Evolutionary conservation across 2,797 vertebrate genomes (phyloP), one percentile per base, ranked within the genome.

Genomic region (Balearica regulorum): DNA sequence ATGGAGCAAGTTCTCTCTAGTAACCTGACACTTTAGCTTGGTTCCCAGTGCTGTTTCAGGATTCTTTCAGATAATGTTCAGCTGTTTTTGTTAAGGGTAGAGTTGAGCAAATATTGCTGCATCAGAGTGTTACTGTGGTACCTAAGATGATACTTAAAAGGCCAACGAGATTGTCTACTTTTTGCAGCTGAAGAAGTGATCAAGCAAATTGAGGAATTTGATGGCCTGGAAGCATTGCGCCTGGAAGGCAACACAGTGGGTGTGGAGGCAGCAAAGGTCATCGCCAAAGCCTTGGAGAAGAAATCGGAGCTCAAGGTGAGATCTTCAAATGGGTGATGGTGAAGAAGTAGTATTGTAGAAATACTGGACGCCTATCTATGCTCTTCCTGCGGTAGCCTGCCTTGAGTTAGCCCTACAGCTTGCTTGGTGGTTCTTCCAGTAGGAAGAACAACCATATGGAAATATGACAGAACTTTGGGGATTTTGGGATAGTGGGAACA

Each of bases 201-300:
- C 92, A 98, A 98, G 96, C 99, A 99, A 75, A 99, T 99, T 53
- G 97, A 98, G 94, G 98, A 98, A 33, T 99, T 99, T 84, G 97
- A 98, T 24, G 98, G 98, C 53, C 96, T 99, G n/a, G 98, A 99
- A 96, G 99, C 99, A 11, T 97, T 99, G 93, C 97, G 99, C 21
- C 95, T 99, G 81, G 99, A 99, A 97, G 99, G 99, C 61, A 99
- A 99, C 98, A 99, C 99, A 0, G 90, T 99, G 6, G 99, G 99
- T 1, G 98, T 99, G 92, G 99, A 99, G 69, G 99, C 99, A 3
- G 99, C 99, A 41, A 98, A 98, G 90, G 99, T 99, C 96, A 99
- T 99, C 8, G 99, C 99, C 75, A 99, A 98, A 96, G 98, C 99
- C 54, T 98, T 99, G 62, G 98, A 99, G 97, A 99, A 98, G 37